phyloP scores from a whole-genome alignment of 2,888 invertebrate species.

The Agrilus mali region DNA sequence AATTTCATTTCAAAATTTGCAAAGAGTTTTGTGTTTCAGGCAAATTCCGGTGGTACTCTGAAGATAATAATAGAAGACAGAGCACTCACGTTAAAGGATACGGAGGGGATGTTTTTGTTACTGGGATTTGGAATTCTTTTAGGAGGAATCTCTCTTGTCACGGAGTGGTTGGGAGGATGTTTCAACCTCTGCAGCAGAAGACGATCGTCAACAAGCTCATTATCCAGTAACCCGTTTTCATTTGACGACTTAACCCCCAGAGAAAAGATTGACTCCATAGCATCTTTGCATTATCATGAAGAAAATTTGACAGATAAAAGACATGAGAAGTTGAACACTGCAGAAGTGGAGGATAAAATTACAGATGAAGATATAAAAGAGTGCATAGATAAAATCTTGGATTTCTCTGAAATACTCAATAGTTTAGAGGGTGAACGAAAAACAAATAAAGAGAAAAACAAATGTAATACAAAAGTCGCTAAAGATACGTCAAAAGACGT shows the following conservation, averaged over 20 bases:
- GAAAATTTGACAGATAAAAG: too few species aligned
- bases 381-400: too few species aligned
- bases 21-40: conserved; percentile 30
- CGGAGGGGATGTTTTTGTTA: conserved; percentile 70
- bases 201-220: conserved; percentile 15
- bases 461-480: too few species aligned
- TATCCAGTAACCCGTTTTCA: conserved; percentile 25
- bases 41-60: conserved; percentile 33
- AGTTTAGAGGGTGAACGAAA: too few species aligned
- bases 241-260: conserved; percentile 23
- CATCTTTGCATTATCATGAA: too few species aligned
- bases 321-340: too few species aligned
- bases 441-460: too few species aligned
- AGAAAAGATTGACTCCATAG: conserved; percentile 18
- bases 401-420: too few species aligned
- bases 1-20: too few species aligned
- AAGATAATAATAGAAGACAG: conserved; percentile 49
- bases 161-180: conserved; percentile 62
- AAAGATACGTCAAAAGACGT: too few species aligned
- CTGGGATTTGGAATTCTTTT: conserved; percentile 56
- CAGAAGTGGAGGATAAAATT: too few species aligned
- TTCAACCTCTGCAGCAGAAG: conserved; percentile 41
- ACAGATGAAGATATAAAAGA: too few species aligned
- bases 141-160: conserved; percentile 47
- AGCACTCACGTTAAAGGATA: conserved; percentile 64